Conservation (phyloP, 2,888 invertebrate species). For the Colletes collaris region DNA sequence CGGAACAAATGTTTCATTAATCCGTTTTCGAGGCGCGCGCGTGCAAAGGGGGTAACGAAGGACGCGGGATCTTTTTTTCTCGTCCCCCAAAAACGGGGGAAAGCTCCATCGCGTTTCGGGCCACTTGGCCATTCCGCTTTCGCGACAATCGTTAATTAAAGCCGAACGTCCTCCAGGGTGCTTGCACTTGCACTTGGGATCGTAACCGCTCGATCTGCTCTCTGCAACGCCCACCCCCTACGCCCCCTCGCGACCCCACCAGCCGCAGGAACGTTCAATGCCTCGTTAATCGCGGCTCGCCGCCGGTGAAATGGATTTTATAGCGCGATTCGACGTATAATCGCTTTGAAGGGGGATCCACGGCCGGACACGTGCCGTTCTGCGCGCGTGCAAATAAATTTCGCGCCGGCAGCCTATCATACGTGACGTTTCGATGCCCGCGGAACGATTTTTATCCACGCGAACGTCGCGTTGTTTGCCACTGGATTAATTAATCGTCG, state of each 20-base stretch:
- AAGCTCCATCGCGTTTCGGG: conserved; percentile 25
- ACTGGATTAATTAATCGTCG: conserved; percentile 6
- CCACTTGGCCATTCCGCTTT: conserved; percentile 51
- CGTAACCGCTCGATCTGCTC: conserved; percentile 9
- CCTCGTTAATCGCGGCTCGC: conserved; percentile 64
- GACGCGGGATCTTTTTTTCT: conserved; percentile 27
- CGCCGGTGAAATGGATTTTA: conserved; percentile 61
- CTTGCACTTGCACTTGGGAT: conserved; percentile 47
- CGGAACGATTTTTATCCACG: conserved; percentile 7
- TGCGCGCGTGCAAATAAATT: conserved; percentile 25
- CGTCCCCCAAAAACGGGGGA: background rate
- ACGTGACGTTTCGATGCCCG: conserved; percentile 6
- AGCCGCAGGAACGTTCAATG: conserved; percentile 49
- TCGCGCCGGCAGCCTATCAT: background rate
- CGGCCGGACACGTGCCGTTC: conserved; percentile 21
- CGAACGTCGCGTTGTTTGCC: background rate
- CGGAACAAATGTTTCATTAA: conserved; percentile 41
- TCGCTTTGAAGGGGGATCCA: conserved; percentile 28
- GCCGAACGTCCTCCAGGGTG: conserved; percentile 51
- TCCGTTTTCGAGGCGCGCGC: conserved; percentile 17
- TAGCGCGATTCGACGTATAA: conserved; percentile 44
- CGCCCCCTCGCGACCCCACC: background rate
- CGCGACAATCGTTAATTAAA: conserved; percentile 71
- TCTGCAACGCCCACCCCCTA: background rate
- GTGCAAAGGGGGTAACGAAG: conserved; percentile 4